Conservation (phyloP, 2,113 vertebrate genomes). For the Alethe diademata region DNA sequence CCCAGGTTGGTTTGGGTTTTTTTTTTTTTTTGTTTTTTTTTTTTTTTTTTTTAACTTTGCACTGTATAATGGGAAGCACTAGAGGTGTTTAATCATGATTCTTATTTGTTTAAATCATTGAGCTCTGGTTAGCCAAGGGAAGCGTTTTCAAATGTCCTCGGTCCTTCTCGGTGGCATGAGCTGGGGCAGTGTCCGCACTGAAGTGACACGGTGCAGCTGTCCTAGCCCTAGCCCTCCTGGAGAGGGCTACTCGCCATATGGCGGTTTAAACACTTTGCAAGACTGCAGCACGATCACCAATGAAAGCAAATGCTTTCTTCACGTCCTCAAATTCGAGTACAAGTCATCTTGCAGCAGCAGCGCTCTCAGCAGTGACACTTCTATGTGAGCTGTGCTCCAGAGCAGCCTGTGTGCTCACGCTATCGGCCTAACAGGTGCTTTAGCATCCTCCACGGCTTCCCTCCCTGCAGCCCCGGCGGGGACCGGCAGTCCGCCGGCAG, state of each 20-base stretch:
- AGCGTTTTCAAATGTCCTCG: fast-evolving
- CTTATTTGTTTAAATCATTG: background rate
- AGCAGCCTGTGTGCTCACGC: fast-evolving
- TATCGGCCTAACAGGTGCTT: background rate
- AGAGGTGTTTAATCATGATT: background rate
- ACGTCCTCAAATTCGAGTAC: background rate
- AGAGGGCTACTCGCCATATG: background rate
- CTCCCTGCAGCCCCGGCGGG: fast-evolving
- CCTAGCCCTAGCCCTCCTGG: background rate
- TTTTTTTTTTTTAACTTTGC: background rate
- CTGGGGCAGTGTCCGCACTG: background rate
- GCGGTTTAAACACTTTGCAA: fast-evolving
- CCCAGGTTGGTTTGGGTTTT: no score
- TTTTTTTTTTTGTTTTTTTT: no score
- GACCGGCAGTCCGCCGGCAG: background rate
- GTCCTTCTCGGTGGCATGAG: background rate
- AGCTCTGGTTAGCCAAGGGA: background rate
- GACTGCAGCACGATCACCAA: background rate
- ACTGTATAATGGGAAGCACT: background rate
- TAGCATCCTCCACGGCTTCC: background rate
- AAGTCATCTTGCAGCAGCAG: background rate
- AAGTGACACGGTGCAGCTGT: fast-evolving
- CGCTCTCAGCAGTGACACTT: fast-evolving
- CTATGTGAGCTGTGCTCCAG: fast-evolving
- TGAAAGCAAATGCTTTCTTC: background rate